Evolutionary conservation across 1,140 invertebrate species (phyloP).

Genomic region (Cydia fagiglandana): DNA sequence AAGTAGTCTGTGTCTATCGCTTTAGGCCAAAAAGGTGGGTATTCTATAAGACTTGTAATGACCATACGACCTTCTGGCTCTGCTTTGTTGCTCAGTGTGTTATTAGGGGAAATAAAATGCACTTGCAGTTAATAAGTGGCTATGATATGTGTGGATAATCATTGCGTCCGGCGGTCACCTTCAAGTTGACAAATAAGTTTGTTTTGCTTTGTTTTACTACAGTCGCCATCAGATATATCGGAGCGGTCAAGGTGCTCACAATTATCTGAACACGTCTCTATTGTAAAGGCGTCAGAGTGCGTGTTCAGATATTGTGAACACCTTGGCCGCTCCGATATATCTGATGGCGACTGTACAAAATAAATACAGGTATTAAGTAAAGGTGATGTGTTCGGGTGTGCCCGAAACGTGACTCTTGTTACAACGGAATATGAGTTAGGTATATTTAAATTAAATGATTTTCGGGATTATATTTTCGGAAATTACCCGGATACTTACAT

Average conservation of each 20-base stretch:
- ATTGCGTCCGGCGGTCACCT: background rate
- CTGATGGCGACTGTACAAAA: too few relatives aligned
- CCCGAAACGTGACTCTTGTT: too few relatives aligned
- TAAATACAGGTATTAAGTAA: background rate
- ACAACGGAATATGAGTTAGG: too few relatives aligned
- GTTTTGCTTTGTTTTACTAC: background rate
- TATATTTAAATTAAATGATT: too few relatives aligned
- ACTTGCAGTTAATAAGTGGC: conserved; percentile 9
- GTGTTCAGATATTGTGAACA: too few relatives aligned
- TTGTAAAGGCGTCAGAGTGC: too few relatives aligned
- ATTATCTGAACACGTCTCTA: too few relatives aligned
- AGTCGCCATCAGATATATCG: too few relatives aligned
- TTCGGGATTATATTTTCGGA: too few relatives aligned
- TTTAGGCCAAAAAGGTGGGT: background rate
- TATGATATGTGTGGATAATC: conserved; percentile 13
- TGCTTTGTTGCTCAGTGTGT: background rate
- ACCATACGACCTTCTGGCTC: background rate
- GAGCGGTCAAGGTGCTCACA: too few relatives aligned
- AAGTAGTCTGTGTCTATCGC: background rate
- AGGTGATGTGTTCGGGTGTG: background rate
- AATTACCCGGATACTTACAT: background rate
- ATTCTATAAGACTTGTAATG: background rate
- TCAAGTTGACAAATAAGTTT: conserved; percentile 3
- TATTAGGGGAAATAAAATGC: conserved; percentile 14
- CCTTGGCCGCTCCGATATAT: too few relatives aligned